phyloP scores from a whole-genome alignment of 2,888 invertebrate genomes.

The Endomychus coccineus region DNA sequence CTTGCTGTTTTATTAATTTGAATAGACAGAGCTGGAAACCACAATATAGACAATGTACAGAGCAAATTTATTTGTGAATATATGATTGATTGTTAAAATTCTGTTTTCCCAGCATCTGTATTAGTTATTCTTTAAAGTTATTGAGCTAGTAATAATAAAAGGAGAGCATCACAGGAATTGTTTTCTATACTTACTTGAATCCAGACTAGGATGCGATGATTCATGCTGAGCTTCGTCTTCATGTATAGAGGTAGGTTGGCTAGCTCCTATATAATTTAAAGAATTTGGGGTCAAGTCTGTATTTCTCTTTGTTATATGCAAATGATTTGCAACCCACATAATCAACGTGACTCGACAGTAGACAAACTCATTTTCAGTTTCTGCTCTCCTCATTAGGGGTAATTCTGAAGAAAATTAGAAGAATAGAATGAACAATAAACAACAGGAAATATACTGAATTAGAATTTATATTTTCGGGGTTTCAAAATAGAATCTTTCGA shows the following conservation, averaged over 20 bases:
- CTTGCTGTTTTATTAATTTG: conserved; percentile 38
- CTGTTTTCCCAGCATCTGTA: too few species aligned
- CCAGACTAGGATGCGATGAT: conserved; percentile 54
- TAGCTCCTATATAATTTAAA: conserved; percentile 30
- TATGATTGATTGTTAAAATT: too few species aligned
- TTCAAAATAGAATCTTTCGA: too few species aligned
- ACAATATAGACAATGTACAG: neutral
- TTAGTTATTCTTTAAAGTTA: too few species aligned
- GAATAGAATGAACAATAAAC: neutral
- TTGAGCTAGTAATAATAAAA: too few species aligned
- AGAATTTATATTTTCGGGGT: too few species aligned
- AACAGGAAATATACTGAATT: too few species aligned
- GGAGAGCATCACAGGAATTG: too few species aligned
- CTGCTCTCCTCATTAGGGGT: conserved; percentile 65
- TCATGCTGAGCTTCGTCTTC: conserved; percentile 48
- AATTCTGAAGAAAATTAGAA: conserved; percentile 49
- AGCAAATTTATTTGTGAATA: neutral
- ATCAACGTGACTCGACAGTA: conserved; percentile 77
- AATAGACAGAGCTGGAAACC: conserved; percentile 34
- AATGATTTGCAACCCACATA: conserved; percentile 82
- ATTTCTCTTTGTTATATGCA: conserved; percentile 65
- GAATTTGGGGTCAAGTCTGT: conserved; percentile 34
- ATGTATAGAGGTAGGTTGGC: conserved; percentile 33
- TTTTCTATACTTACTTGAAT: conserved; percentile 49
- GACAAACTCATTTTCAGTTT: conserved; percentile 59